These are phyloP conservation scores for Pionites leucogaster DNA, from an alignment of 2,113 vertebrate species.

Conservation along the genomic window DNA sequence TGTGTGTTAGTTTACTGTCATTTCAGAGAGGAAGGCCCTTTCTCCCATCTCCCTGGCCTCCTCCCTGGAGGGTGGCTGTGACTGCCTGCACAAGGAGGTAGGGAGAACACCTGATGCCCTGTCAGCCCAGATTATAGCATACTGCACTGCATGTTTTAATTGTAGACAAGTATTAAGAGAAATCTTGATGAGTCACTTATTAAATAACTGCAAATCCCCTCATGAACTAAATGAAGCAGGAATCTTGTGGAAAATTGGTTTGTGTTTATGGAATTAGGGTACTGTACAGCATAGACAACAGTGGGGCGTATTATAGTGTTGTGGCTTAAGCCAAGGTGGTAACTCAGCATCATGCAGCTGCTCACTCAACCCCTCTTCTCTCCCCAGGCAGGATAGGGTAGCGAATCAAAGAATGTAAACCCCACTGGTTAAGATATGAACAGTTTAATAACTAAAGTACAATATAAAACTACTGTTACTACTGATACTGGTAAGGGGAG, in stretches of 20 bases:
- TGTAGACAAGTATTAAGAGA: accelerated
- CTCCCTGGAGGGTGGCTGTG: background rate
- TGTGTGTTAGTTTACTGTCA: background rate
- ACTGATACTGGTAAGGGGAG: background rate
- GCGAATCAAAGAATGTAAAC: background rate
- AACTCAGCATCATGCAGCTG: background rate
- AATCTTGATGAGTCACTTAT: accelerated
- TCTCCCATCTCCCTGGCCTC: background rate
- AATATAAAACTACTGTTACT: background rate
- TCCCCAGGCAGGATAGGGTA: background rate
- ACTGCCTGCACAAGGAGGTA: background rate
- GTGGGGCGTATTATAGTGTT: background rate
- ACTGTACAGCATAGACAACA: background rate
- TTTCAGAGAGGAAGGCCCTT: background rate
- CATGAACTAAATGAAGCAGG: background rate
- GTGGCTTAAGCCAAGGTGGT: background rate
- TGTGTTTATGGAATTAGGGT: background rate
- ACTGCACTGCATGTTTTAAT: background rate
- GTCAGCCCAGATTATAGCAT: background rate
- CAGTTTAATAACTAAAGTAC: background rate
- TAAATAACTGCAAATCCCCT: background rate
- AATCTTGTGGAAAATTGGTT: background rate
- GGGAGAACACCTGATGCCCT: background rate
- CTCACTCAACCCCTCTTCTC: background rate
- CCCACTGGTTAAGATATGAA: background rate